These are phyloP conservation scores for Hormiphora californensis DNA, from an alignment of 37 sponge, comb jelly and placozoan species.

Conservation along the genomic window DNA sequence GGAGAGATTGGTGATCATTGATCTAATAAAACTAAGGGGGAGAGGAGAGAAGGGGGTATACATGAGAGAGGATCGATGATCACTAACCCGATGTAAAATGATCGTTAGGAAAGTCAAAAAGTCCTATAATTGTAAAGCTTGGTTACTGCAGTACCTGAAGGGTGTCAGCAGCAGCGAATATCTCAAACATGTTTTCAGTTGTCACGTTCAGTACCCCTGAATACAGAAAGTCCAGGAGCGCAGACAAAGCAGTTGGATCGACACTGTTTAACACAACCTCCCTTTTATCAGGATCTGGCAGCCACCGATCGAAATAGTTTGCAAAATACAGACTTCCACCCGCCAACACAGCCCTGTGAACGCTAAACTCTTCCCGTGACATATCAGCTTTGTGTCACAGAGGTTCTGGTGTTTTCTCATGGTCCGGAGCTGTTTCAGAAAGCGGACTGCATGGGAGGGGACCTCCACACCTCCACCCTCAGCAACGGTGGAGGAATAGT, in stretches of 20 bases:
- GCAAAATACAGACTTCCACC: conserved; percentile 43
- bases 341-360: conserved; percentile 19
- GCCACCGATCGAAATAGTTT: conserved; percentile 28
- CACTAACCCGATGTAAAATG: too few species aligned
- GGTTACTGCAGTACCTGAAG: neutral
- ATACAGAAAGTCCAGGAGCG: conserved; percentile 41
- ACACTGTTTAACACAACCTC: conserved; percentile 7
- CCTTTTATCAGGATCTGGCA: neutral
- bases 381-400: conserved; percentile 32
- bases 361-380: conserved; percentile 8
- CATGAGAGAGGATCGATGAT: too few species aligned
- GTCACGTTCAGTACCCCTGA: conserved; percentile 46
- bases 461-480: conserved; percentile 51
- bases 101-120: too few species aligned
- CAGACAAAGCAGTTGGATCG: conserved; percentile 28
- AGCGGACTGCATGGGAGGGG: conserved; percentile 19
- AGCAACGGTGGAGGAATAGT: neutral
- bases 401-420: neutral
- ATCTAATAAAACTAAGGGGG: too few species aligned
- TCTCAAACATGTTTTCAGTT: conserved; percentile 39
- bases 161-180: conserved; percentile 41
- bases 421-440: neutral
- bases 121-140: too few species aligned
- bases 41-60: too few species aligned
- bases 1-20: too few species aligned